Base-by-base conservation (phyloP, 2,888 invertebrate genomes). In the Dynastes maya region DNA sequence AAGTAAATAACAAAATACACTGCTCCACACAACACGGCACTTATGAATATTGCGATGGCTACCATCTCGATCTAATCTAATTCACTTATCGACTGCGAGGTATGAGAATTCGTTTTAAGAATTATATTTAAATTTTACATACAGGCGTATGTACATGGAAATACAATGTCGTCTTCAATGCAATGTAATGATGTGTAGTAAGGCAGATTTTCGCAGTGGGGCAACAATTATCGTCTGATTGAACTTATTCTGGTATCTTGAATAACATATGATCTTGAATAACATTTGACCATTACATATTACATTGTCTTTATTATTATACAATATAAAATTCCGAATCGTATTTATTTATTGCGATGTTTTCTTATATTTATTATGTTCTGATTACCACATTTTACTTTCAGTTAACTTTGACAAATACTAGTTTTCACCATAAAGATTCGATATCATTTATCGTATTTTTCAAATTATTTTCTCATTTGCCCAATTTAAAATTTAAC, bases 1-100 rank as follows among this genome's bases (percentile, higher is more conserved):
- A 40, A 74, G 45, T 74, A 74, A 74, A 11, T 37, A 16, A 76
- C 1, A n/a, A 76, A 2, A 22, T 67, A 67, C 67, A 67, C 45
- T 51, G 58, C 9, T 5, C 22, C 40, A 40, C 32, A 1, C 9
- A 53, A 2, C 3, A 67, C 4, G 2, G 53, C 2, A 55, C 55
- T 29, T 22, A 58, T 27, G 9, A 76, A 11, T 45, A 76, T 13
- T 16, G 40, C 22, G 16, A 8, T 5, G 0, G 37, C 53, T 13
- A 76, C 53, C 65, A 76, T 76, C 29, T 27, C 51, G 58, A 22
- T 51, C 2, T 0, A 4, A 29, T 27, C 16, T 29, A 16, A 32
- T 68, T 16, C 51, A 13, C 49, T n/a, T 13, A 13, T 27, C 29
- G n/a, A 68, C 68, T 68, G 22, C 9, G 22, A 6, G 11, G 29